phyloP scores from a whole-genome alignment of 2,888 invertebrate species.

The Tetragonisca angustula region DNA sequence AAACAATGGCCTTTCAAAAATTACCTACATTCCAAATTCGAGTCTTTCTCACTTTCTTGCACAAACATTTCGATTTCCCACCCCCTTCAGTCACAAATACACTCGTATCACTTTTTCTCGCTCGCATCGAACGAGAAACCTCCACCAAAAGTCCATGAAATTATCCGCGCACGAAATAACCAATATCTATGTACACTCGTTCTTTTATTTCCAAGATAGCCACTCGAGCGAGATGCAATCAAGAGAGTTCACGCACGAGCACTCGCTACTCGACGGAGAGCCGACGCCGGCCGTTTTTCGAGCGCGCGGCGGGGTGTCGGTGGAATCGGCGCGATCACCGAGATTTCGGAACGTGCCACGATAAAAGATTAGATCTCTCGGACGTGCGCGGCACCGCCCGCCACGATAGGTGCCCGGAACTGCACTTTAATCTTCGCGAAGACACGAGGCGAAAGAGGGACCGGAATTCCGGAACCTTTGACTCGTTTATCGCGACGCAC shows the following conservation, averaged over 20 bases:
- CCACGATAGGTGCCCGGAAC: slow-evolving; percentile 48
- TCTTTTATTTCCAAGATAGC: not conserved
- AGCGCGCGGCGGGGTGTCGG: slow-evolving; percentile 10
- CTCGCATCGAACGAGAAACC: not conserved
- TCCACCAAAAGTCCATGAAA: too few species aligned
- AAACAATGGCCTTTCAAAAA: too few species aligned
- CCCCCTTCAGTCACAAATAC: not conserved
- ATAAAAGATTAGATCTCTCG: slow-evolving; percentile 68
- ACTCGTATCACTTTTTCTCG: not conserved
- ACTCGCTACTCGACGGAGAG: not conserved
- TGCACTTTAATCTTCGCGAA: slow-evolving; percentile 69
- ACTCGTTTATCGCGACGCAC: slow-evolving; percentile 39
- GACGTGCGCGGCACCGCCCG: slow-evolving; percentile 32
- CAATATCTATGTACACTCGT: not conserved
- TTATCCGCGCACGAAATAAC: not conserved
- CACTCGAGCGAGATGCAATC: not conserved
- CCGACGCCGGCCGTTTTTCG: slow-evolving; percentile 7
- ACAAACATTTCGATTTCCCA: not conserved
- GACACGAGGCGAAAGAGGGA: slow-evolving; percentile 32
- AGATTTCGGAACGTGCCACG: slow-evolving; percentile 49
- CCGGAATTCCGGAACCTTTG: slow-evolving; percentile 23
- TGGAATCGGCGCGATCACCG: slow-evolving; percentile 47
- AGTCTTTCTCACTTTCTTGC: not conserved
- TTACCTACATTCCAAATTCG: not conserved
- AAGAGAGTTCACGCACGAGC: not conserved